Base-by-base conservation (phyloP, 2,797 vertebrate genomes). In the Basileuterus tristriatus region DNA sequence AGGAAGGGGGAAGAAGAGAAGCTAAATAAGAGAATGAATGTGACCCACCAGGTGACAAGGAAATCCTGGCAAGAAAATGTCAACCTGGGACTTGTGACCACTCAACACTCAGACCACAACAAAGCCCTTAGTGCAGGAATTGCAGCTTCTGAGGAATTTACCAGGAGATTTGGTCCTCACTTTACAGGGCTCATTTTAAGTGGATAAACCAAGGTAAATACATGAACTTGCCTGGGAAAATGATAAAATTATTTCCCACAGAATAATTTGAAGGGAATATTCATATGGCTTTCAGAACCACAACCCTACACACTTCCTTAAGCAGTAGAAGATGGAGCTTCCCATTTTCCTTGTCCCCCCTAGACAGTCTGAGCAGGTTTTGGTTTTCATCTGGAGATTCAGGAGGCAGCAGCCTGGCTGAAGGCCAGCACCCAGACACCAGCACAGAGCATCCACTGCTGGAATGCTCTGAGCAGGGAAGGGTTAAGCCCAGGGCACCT, bases 401-500 rank as follows among this genome's bases (percentile, higher is more conserved):
- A 21, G 4, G 1, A 43, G 29, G 72, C 79, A 47, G 14, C 14
- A 52, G 47, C 43, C 50, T 8, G 15, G n/a, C 63, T 52, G 23
- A 37, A 52, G 3, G 1, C 27, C 3, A 3, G 52, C 49, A 8
- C 19, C 36, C 20, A 30, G 32, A 6, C 3, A 64, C 15, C 15
- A 56, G 21, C 11, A 3, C 1, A 0, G 62, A 58, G 46, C 43
- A 43, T 30, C 26, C 53, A 22, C 59, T 30, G 62, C 71, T 69
- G 55, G 86, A 72, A 86, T 90, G 55, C 9, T 19, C 24, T 9
- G 95, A 95, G 75, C 96, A 97, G 88, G 91, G 84, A 98, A 98
- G 97, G 93, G 98, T 98, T 98, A 98, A 98, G 22, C 78, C 70
- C 94, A 59, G 27, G 62, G 96, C 26, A 44, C 97, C 93, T 84